Percentiles rank a stretch among this genome's conserved stretches.
Conservation (phyloP, 2,888 invertebrate genomes). For the Sminthurinus aureus region DNA sequence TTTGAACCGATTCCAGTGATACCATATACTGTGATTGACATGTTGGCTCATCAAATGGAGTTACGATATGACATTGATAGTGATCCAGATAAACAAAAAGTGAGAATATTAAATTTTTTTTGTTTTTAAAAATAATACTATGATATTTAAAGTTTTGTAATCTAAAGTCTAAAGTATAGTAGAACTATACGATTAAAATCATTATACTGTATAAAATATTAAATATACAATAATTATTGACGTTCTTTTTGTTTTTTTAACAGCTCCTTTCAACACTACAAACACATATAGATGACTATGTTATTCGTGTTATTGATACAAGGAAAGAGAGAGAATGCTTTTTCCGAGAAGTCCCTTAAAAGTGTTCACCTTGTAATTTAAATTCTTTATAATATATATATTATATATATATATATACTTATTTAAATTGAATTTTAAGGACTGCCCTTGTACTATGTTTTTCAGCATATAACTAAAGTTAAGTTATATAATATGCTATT, state of each 20-base stretch:
- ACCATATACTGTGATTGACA: constrained; percentile 54
- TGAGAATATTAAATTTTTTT: constrained; percentile 9
- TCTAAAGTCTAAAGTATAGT: no score
- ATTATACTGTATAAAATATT: no score
- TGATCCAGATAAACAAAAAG: constrained; percentile 35
- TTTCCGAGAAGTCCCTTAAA: constrained; percentile 15
- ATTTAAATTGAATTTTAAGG: no score
- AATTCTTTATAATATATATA: constrained; percentile 7
- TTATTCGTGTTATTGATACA: constrained; percentile 52
- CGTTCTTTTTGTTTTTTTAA: constrained; percentile 11
- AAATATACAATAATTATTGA: background rate
- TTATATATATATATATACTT: no score
- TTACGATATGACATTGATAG: constrained; percentile 35
- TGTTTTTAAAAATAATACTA: background rate
- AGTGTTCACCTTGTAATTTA: no score
- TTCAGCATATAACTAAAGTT: no score
- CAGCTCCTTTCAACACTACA: constrained; percentile 40
- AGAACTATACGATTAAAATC: no score
- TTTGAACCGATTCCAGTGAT: constrained; percentile 53
- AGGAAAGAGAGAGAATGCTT: constrained; percentile 36
- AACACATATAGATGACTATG: constrained; percentile 49
- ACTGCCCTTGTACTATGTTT: no score
- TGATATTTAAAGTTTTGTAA: background rate
- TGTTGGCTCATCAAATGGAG: constrained; percentile 49
- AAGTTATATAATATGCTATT: no score